Conservation (phyloP, 2,113 vertebrate species). For the Clarias macrocephalus region DNA sequence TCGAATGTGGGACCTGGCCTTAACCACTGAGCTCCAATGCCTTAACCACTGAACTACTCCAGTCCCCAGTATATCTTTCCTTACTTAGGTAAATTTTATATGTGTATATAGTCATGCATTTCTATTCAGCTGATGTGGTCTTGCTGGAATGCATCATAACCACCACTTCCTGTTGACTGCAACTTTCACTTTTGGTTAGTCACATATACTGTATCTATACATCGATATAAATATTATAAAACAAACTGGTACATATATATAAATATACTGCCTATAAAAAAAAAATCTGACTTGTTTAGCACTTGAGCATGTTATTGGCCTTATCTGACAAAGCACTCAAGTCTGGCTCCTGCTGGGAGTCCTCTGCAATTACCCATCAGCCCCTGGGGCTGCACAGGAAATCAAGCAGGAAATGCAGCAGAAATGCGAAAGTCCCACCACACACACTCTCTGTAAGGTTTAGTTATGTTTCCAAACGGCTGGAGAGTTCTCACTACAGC, state of each 20-base stretch:
- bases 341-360: constrained; percentile 58
- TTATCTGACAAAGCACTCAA: constrained; percentile 33
- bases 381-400: constrained; percentile 70
- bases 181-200: constrained; percentile 15
- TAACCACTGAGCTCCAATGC: too few species aligned
- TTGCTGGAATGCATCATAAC: background rate
- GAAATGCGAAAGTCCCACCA: background rate
- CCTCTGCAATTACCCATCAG: constrained; percentile 64
- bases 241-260: background rate
- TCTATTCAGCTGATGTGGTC: background rate
- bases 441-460: background rate
- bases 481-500: constrained; percentile 3
- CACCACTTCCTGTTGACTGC: background rate
- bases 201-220: background rate
- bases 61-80: background rate
- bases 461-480: constrained; percentile 4
- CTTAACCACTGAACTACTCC: too few species aligned
- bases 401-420: constrained; percentile 75
- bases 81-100: background rate
- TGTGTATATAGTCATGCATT: background rate
- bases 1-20: too few species aligned
- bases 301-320: background rate
- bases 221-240: background rate
- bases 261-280: background rate
- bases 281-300: background rate